Evolutionary conservation across 1,140 invertebrate species (phyloP).

Genomic region (Panagrolaimus sp.): DNA sequence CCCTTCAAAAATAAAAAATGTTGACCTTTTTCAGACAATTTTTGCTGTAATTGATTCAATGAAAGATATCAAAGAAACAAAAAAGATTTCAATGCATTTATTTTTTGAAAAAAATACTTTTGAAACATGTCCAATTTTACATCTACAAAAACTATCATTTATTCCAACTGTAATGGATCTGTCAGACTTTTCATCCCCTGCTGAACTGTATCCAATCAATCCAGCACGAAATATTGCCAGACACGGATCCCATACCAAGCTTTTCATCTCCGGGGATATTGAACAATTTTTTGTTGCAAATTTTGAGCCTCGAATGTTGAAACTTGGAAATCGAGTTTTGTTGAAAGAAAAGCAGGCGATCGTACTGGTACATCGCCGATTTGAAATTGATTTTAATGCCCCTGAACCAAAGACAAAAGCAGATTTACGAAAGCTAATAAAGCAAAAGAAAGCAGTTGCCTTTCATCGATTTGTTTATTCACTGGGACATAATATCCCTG

Average conservation of each 20-base stretch:
- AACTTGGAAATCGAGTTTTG: neutral
- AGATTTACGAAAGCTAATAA: neutral
- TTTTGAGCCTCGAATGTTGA: neutral
- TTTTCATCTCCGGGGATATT: conserved; percentile 5
- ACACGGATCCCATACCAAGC: neutral
- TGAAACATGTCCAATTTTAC: neutral
- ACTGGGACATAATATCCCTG: neutral
- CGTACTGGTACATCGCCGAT: neutral
- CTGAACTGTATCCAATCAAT: neutral
- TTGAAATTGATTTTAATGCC: neutral
- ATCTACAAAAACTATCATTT: neutral
- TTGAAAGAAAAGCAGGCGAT: neutral
- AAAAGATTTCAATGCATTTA: neutral
- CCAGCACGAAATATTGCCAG: neutral
- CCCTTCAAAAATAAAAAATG: too few species aligned
- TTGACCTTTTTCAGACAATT: too few species aligned
- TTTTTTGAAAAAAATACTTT: neutral
- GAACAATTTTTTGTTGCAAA: conserved; percentile 3
- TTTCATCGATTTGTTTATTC: neutral
- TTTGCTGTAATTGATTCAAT: neutral
- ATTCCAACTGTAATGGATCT: neutral
- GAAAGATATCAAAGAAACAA: neutral
- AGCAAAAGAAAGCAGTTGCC: neutral
- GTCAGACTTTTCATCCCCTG: neutral
- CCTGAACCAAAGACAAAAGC: neutral